phyloP scores from a whole-genome alignment of 35 echinoderm and acorn worm genomes.

The Apostichopus japonicus region DNA sequence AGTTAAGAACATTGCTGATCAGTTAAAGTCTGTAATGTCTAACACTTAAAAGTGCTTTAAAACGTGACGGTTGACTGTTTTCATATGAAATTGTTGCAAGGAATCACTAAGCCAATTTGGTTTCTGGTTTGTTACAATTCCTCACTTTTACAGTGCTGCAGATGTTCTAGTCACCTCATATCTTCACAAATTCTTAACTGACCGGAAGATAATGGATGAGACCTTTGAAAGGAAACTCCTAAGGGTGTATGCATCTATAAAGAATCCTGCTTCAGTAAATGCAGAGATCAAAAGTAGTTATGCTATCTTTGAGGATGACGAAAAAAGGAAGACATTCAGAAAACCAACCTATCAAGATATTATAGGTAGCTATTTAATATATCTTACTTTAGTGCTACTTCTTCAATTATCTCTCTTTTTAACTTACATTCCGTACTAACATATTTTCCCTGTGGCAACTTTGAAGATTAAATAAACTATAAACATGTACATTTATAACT shows the following conservation, averaged over 20 bases:
- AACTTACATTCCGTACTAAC: too few species aligned
- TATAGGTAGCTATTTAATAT: neutral
- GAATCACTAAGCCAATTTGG: too few species aligned
- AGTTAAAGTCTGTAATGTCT: too few species aligned
- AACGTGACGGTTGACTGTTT: neutral
- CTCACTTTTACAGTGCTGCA: slow-evolving; percentile 67
- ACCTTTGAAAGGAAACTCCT: neutral
- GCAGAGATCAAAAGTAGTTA: slow-evolving; percentile 25
- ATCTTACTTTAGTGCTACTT: too few species aligned
- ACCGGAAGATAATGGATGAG: neutral
- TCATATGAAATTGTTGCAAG: too few species aligned
- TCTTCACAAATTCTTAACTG: slow-evolving; percentile 61
- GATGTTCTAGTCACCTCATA: slow-evolving; percentile 75
- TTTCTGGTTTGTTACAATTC: too few species aligned
- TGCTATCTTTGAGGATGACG: slow-evolving; percentile 19
- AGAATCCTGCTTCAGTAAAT: slow-evolving; percentile 1
- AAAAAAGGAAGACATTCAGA: neutral
- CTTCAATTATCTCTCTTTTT: too few species aligned
- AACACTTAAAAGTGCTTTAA: too few species aligned
- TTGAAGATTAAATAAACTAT: too few species aligned
- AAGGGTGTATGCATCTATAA: slow-evolving; percentile 20
- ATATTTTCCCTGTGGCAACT: too few species aligned
- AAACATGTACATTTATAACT: too few species aligned
- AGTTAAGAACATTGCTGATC: too few species aligned
- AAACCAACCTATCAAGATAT: slow-evolving; percentile 39